phyloP scores from a whole-genome alignment of 2,113 vertebrate genomes.

The Oncorhynchus clarkii region DNA sequence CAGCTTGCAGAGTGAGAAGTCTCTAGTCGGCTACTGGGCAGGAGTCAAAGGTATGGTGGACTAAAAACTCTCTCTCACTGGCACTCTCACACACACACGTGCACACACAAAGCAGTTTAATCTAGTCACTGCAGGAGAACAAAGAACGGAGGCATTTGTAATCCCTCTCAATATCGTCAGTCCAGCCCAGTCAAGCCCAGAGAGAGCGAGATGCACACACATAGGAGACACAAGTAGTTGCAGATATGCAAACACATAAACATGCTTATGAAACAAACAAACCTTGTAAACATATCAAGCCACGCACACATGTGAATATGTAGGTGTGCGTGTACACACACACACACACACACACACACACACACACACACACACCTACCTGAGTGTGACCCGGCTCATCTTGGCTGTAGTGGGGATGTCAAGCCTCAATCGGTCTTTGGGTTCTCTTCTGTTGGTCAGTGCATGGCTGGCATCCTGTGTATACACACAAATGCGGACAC shows the following conservation, averaged over 20 bases:
- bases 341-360: neutral
- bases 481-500: neutral
- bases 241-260: neutral
- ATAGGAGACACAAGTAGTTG: neutral
- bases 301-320: neutral
- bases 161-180: neutral
- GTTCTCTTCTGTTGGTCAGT: neutral
- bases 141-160: neutral
- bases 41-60: neutral
- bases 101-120: neutral
- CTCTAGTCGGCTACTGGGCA: neutral
- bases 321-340: neutral
- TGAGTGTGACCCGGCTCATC: slow-evolving; percentile 1
- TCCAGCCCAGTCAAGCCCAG: no score
- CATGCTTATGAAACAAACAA: neutral
- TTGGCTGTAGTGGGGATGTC: neutral
- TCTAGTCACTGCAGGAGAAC: slow-evolving; percentile 1
- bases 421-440: neutral
- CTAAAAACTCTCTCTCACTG: neutral
- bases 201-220: neutral
- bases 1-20: neutral
- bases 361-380: slow-evolving; percentile 11
- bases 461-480: slow-evolving; percentile 8
- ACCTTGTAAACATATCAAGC: no score
- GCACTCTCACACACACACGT: neutral